Evolutionary conservation across 1,140 invertebrate genomes (phyloP), one percentile per base, ranked within the genome.

Genomic region (Heliconius himera): DNA sequence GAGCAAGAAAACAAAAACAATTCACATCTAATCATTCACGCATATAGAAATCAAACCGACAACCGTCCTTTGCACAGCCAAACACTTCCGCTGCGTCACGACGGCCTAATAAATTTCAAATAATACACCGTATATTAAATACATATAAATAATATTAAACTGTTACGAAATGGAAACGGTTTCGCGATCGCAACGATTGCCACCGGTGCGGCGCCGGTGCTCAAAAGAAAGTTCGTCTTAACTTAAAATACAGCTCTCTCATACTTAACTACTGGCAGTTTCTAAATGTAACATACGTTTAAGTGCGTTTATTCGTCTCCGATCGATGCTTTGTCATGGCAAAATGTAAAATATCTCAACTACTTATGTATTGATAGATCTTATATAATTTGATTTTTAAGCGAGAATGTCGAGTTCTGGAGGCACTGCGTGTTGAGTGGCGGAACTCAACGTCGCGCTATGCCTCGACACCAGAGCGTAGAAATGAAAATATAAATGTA

Each of bases 171-270:
- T 82, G 82, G 56, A 82, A 82, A 82, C 81, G 54, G 66, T 26
- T 70, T 81, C 76, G 73, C 77, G 82, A 80, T 83, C 73, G 79
- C 26, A 54, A 80, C 80, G 73, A 76, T 83, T 83, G 78, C 76
- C 79, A 82, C 71, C 46, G 73, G 26, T 29, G 60, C 56, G 56
- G 79, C 74, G 74, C 54, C 79, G 79, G 41, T 56, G 75, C 73
- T 81, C 76, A 60, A 81, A 83, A 79, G 82, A 83, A 83, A 83
- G 82, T 80, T 29, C 22, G 60, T 81, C 74, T 78, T 78, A 76
- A 79, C 56, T 82, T 80, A 82, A 80, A 78, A 83, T 77, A 83
- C 81, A 76, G 74, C 82, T 83, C 82, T 72, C 82, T 79, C 78
- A 38, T 74, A 76, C 49, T 79, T 75, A 51, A 79, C 60, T 75